Base-by-base conservation (phyloP, 2,797 vertebrate genomes). In the Pteronotus mesoamericanus region DNA sequence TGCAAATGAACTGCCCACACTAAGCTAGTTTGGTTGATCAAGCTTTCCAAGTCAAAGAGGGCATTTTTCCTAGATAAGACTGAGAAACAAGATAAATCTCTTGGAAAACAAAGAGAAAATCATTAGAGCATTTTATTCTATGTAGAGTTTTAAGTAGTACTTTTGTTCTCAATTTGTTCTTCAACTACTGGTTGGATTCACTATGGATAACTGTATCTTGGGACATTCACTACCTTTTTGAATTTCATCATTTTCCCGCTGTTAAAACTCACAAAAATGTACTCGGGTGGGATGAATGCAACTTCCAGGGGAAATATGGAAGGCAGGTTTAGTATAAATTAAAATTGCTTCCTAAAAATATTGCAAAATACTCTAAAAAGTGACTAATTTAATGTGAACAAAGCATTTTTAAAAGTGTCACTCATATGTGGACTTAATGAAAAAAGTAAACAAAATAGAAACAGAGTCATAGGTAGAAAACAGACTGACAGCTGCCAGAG, bases 41-140 rank as follows among this genome's bases (percentile, higher is more conserved):
- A 89, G 24, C 0, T 92, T 93, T 83, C 15, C 32, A 88, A 22
- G 87, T 97, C 89, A 94, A 59, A 78, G 46, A 86, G 90, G 90
- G 39, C n/a, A 51, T 68, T 97, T 96, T 94, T 57, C 16, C 16
- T 48, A 96, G 86, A 93, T 94, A 92, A 89, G 66, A 89, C 32
- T 84, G 46, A 95, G 57, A 74, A 93, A 57, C 53, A 39, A 93
- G 59, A 80, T 84, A 85, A 94, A 74, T 64, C 16, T 96, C 21
- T 53, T 86, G 37, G 22, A 89, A 94, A 77, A 94, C 93, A 90
- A 88, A 80, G 57, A 64, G 19, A 75, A 92, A 88, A 85, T 80
- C 55, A 74, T 78, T 94, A 93, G 4, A 78, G 4, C 44, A 42
- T 51, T 78, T 46, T 22, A 83, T 89, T 86, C 18, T 64, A 59